Percentiles rank a stretch among this genome's conserved stretches.
Evolutionary conservation across 1,140 invertebrate genomes (phyloP).

Genomic region (Oedothorax gibbosus): DNA sequence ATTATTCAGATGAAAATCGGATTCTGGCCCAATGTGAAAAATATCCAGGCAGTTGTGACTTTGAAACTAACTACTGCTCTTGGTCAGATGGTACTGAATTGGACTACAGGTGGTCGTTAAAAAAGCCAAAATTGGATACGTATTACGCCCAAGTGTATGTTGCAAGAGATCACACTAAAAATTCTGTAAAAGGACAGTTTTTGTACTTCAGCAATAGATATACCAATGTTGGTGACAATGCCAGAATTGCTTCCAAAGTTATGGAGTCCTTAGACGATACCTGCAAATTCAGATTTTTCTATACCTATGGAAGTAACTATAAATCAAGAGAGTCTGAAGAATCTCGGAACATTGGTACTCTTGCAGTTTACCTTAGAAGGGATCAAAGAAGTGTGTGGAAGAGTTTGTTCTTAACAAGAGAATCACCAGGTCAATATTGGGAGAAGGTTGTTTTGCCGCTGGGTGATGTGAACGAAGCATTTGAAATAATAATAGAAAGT

Average conservation of each 20-base stretch:
- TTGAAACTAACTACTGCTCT: constrained; percentile 56
- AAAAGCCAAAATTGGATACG: neutral
- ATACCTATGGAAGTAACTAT: constrained; percentile 47
- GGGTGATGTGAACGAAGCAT: constrained; percentile 35
- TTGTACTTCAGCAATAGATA: constrained; percentile 46
- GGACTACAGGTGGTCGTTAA: constrained; percentile 39
- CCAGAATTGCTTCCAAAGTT: constrained; percentile 50
- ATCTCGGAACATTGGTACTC: constrained; percentile 42
- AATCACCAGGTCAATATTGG: constrained; percentile 51
- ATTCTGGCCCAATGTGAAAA: constrained; percentile 33
- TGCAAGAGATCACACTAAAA: constrained; percentile 60
- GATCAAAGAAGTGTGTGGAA: constrained; percentile 47
- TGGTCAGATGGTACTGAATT: constrained; percentile 41
- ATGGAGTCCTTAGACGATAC: constrained; percentile 33
- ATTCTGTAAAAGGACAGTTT: constrained; percentile 58
- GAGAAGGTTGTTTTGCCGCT: constrained; percentile 55
- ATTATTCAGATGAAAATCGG: constrained; percentile 61
- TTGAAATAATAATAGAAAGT: constrained; percentile 66
- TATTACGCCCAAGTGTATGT: neutral
- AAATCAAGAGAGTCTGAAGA: constrained; percentile 52
- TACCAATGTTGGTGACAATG: neutral
- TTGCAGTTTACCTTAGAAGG: constrained; percentile 48
- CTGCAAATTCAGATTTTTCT: constrained; percentile 62
- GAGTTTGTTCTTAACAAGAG: constrained; percentile 1
- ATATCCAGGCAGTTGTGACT: constrained; percentile 57